Evolutionary conservation across 2,797 vertebrate species (phyloP).

Genomic region (Urosaurus nigricauda): DNA sequence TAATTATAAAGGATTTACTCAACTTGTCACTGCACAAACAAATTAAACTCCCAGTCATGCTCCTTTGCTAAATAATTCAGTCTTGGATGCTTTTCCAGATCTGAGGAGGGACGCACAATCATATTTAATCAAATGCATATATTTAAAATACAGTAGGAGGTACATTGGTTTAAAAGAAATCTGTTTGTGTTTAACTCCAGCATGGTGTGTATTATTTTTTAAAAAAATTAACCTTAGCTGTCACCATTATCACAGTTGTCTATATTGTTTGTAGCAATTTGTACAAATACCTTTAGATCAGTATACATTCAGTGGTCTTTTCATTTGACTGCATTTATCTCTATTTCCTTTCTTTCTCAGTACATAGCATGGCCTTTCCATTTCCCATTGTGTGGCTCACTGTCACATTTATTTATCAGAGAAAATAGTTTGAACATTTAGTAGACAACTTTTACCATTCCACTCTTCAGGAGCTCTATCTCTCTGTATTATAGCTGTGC

Average conservation of each 20-base stretch:
- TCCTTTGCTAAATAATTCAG: conserved; percentile 27
- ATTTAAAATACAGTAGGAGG: background rate
- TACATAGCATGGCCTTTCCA: conserved; percentile 1
- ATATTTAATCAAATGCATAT: no score
- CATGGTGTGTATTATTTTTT: conserved; percentile 13
- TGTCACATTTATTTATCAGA: conserved; percentile 48
- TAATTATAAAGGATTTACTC: conserved; percentile 27
- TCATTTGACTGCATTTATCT: conserved; percentile 37
- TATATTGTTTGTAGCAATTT: conserved; percentile 57
- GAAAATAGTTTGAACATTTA: conserved; percentile 47
- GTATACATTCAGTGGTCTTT: conserved; percentile 28
- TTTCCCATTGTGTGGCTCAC: background rate
- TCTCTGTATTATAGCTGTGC: conserved; percentile 20
- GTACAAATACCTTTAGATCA: conserved; percentile 53
- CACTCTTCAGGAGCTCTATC: conserved; percentile 29
- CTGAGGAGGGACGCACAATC: background rate
- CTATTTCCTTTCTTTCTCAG: conserved; percentile 35
- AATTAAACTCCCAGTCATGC: conserved; percentile 28
- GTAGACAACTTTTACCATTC: conserved; percentile 1
- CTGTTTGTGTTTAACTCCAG: conserved; percentile 53
- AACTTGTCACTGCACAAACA: background rate
- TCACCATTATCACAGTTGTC: conserved; percentile 57
- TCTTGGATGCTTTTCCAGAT: conserved; percentile 16
- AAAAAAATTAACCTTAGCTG: conserved; percentile 44
- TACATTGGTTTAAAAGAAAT: conserved; percentile 40